A percentile compares a stretch with the other conserved stretches of the same genome.
These are phyloP conservation scores for Clanis bilineata DNA, from an alignment of 2,888 invertebrate genomes.

Conservation along the genomic window DNA sequence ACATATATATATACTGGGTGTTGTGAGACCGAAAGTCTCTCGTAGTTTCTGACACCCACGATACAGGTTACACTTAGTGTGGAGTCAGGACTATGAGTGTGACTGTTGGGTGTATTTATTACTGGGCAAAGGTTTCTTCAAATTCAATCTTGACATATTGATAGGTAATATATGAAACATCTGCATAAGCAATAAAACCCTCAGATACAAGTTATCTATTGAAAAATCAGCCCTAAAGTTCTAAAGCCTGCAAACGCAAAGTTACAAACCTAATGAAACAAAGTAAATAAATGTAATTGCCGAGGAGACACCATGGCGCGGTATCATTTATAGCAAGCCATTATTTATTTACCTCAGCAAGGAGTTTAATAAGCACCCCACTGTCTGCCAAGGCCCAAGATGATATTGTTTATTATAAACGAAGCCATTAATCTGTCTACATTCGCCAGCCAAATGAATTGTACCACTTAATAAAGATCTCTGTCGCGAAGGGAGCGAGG, in stretches of 20 bases:
- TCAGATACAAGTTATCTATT: not conserved
- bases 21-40: too few species aligned
- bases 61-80: too few species aligned
- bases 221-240: not conserved
- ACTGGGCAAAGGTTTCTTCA: too few species aligned
- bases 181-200: too few species aligned
- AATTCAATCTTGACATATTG: too few species aligned
- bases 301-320: not conserved
- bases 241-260: not conserved
- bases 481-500: conserved; percentile 29
- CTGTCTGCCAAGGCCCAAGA: conserved; percentile 42
- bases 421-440: conserved; percentile 50
- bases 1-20: too few species aligned
- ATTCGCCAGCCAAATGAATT: conserved; percentile 47
- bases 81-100: too few species aligned
- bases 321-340: conserved; percentile 4
- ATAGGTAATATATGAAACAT: too few species aligned
- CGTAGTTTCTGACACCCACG: too few species aligned
- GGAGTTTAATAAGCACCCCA: conserved; percentile 32
- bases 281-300: conserved; percentile 13
- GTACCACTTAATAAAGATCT: conserved; percentile 59
- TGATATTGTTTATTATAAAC: conserved; percentile 53
- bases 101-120: too few species aligned
- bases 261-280: conserved; percentile 1
- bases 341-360: conserved; percentile 17